These are phyloP conservation scores for Crioceris asparagi DNA, from an alignment of 2,888 invertebrate genomes.

Conservation along the genomic window DNA sequence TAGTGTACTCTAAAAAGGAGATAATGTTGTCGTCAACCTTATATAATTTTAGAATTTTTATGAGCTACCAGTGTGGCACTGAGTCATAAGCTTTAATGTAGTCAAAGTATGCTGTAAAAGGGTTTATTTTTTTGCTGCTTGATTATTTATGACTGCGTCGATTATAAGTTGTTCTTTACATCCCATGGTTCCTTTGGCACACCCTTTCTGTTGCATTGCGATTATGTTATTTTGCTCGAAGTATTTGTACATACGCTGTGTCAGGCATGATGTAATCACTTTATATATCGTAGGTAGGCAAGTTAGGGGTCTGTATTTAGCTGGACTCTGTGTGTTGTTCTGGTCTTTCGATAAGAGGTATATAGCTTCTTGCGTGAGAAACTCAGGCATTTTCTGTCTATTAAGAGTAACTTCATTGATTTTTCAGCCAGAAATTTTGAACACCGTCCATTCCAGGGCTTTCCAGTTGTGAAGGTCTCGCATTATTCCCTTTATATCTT, in stretches of 20 bases:
- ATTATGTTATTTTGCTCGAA: neutral
- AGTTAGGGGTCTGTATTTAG: neutral
- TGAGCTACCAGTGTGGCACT: constrained; percentile 1
- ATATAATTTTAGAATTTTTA: neutral
- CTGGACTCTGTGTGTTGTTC: neutral
- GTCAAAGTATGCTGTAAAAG: neutral
- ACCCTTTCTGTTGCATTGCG: neutral
- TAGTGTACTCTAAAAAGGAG: neutral
- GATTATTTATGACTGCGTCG: neutral
- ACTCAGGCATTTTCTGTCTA: neutral
- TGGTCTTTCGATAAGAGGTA: neutral
- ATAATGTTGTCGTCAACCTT: neutral
- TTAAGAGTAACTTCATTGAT: neutral
- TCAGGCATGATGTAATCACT: neutral
- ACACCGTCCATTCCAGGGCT: neutral
- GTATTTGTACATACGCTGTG: neutral
- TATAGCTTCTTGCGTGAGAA: neutral
- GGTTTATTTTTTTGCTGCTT: neutral
- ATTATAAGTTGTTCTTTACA: constrained; percentile 1
- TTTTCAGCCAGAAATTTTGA: neutral
- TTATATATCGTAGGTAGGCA: neutral
- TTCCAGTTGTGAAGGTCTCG: neutral
- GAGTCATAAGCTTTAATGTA: neutral
- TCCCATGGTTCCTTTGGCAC: neutral
- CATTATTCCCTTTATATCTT: neutral